Percentiles rank a stretch among this genome's conserved stretches.
Evolutionary conservation across 2,888 invertebrate species (phyloP).

Genomic region (Dorcus parallelipipedus): DNA sequence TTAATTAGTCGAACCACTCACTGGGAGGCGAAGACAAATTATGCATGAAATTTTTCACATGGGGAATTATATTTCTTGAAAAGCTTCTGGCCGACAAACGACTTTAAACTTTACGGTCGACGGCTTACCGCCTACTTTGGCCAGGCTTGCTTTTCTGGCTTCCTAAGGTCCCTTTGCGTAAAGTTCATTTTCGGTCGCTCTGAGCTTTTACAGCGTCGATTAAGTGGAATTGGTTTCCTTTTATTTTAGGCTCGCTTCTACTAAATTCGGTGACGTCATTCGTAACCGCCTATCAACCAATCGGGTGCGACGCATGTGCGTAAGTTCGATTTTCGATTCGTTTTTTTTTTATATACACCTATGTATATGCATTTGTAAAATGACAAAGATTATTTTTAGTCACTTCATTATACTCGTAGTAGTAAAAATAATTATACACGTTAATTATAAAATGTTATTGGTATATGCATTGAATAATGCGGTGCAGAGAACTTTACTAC

Average conservation of each 20-base stretch:
- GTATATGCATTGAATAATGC: no score
- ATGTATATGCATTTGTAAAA: not conserved
- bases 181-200: conserved; percentile 16
- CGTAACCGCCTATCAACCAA: conserved; percentile 3
- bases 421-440: no score
- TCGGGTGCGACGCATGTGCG: not conserved
- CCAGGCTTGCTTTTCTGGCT: not conserved
- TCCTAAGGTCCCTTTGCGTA: conserved; percentile 17
- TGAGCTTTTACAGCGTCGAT: no score
- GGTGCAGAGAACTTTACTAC: no score
- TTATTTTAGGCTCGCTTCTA: not conserved
- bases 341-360: not conserved
- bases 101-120: not conserved
- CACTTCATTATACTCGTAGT: no score
- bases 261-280: not conserved
- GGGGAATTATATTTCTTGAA: conserved; percentile 15
- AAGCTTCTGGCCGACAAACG: not conserved
- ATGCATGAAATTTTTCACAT: conserved; percentile 22
- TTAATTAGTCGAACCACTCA: conserved; percentile 4
- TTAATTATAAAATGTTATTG: no score
- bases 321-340: not conserved
- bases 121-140: not conserved
- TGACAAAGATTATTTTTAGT: no score
- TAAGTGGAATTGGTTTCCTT: not conserved
- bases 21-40: conserved; percentile 16